Evolutionary conservation across 2,113 vertebrate species (phyloP), one percentile per base, ranked within the genome.

Genomic region (Psettodes erumei): DNA sequence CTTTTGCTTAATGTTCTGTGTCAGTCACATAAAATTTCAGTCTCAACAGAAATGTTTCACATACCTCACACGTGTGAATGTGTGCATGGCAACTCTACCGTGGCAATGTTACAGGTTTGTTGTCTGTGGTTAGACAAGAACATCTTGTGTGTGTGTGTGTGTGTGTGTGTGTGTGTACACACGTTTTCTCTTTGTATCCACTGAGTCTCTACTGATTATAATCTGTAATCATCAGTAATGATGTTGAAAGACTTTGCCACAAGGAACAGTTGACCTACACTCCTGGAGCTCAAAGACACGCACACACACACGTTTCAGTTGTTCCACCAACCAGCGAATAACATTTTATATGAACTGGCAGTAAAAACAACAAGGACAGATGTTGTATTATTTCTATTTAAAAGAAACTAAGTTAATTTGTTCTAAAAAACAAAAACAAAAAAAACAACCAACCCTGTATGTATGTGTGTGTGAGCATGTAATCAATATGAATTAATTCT

Each of bases 191-290:
- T 65, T 35, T 75, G 32, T 59, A 40, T n/a, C 58, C 66, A 67
- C 30, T 0, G 33, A 56, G 62, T 38, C 71, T 74, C 58, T 47
- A n/a, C 40, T 79, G 79, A 81, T 85, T 87, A 47, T 54, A 74
- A 81, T 88, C 77, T 66, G 70, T 79, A 75, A 79, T 77, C 58
- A 71, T 58, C 69, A 66, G 60, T 66, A 43, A 81, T 75, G 67
- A 79, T 69, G 69, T 45, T 71, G 38, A 86, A 48, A 84, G 71
- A 81, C 76, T 84, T 86, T 84, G 86, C 83, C 45, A 8, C 50
- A 42, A 87, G 83, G 67, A 75, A 68, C 51, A 51, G 38, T 62
- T 79, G 75, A 80, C 77, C 79, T 78, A 55, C 71, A 71, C 45
- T 76, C 50, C 43, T 55, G 21, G 53, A 47, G 21, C 16, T 21